phyloP scores from a whole-genome alignment of 2,888 invertebrate species.

The Escarpia spicata region DNA sequence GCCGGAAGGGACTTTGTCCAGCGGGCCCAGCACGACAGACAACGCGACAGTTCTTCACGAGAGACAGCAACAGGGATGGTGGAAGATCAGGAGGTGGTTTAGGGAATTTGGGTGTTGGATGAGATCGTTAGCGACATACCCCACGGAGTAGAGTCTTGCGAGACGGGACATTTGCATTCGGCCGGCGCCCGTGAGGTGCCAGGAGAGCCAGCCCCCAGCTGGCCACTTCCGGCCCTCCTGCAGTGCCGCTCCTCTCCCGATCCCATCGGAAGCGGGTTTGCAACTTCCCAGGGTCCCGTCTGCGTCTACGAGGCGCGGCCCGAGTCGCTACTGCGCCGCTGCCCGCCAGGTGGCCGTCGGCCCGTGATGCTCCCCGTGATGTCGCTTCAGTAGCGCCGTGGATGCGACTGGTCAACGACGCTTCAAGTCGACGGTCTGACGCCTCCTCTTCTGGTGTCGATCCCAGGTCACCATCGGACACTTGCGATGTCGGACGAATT shows the following conservation, averaged over 20 bases:
- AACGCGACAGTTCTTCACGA: too few species aligned
- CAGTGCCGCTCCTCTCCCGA: neutral
- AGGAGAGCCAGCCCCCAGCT: neutral
- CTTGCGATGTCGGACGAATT: neutral
- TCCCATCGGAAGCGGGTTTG: neutral
- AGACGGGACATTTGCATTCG: neutral
- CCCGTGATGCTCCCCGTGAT: neutral
- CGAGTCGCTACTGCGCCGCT: neutral
- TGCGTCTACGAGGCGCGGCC: neutral
- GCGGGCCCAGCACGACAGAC: neutral
- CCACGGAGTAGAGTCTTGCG: neutral
- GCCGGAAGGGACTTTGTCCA: neutral
- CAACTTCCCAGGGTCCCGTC: neutral
- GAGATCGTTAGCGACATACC: neutral
- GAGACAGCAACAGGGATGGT: neutral
- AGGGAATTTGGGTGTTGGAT: neutral
- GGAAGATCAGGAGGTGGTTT: too few species aligned
- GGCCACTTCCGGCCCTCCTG: neutral
- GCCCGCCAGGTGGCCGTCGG: neutral
- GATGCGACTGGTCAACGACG: neutral
- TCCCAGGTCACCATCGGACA: neutral
- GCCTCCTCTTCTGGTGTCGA: neutral
- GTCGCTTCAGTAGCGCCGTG: neutral
- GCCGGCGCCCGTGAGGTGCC: neutral
- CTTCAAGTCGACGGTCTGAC: neutral